Evolutionary conservation across 1,140 invertebrate species (phyloP), one percentile per base, ranked within the genome.

Genomic region (Dufourea novaeangliae): DNA sequence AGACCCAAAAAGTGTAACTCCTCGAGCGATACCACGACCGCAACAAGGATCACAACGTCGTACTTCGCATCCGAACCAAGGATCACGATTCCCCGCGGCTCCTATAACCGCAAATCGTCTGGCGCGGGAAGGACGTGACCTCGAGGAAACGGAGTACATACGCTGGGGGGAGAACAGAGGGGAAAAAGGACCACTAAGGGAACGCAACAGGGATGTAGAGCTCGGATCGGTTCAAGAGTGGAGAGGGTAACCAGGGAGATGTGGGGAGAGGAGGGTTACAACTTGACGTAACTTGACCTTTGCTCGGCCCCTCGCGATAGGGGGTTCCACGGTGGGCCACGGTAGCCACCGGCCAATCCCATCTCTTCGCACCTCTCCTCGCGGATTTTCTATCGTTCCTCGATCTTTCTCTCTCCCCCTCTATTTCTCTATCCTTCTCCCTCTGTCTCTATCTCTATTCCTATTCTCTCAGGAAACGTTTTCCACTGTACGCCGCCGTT

Each of bases 91-190:
- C 50, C 50, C 50, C 79, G 46, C 50, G 69, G 68, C 46, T 32
- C 79, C 39, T 61, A 78, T 83, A 79, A 83, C 66, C 82, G 70
- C 80, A 79, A 84, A 84, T 84, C 76, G 80, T 84, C 44, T 78
- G 52, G 50, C 75, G 70, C 69, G 70, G 76, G 76, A 79, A 84
- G 80, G 70, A 84, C 82, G 80, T 83, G 75, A 79, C 80, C 80
- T 83, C 80, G 75, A 83, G 64, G 70, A 79, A 84, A 64, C 52
- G 41, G 75, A 32, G 34, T 56, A 73, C 39, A 44, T 17, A n/a
- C n/a, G n/a, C n/a, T n/a, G n/a, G n/a, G n/a, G 5, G 39, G 4
- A 7, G 3, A 27, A 27, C 32, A 11, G 8, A 11, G 8, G 29
- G 29, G 44, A 66, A 74, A 64, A 57, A 79, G 50, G 27, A 75